Evolutionary conservation across 2,797 vertebrate genomes (phyloP).

Genomic region (Eleutherodactylus coqui): DNA sequence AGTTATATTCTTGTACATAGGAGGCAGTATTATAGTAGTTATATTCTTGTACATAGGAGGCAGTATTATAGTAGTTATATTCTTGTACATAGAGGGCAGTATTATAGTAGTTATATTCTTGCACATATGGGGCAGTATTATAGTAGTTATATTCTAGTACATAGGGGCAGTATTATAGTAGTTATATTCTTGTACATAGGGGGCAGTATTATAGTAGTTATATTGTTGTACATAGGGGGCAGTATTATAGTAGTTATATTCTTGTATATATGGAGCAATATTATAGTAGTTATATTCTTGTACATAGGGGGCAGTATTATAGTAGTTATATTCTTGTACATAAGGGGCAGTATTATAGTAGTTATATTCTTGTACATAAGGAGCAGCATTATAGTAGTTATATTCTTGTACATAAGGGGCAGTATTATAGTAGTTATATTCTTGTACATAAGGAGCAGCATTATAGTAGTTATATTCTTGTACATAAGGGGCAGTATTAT

Average conservation of each 20-base stretch:
- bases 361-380: too few relatives aligned
- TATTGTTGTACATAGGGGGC: too few relatives aligned
- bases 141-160: too few relatives aligned
- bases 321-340: conserved; percentile 7
- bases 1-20: conserved; percentile 10
- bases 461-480: conserved; percentile 16
- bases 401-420: not conserved
- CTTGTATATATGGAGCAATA: not conserved
- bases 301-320: conserved; percentile 3
- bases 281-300: conserved; percentile 7
- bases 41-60: too few relatives aligned
- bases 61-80: too few relatives aligned
- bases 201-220: too few relatives aligned
- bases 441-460: not conserved
- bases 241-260: conserved; percentile 17
- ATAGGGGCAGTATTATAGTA: too few relatives aligned
- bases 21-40: not conserved
- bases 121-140: too few relatives aligned
- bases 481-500: conserved; percentile 3
- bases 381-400: not conserved
- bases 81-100: too few relatives aligned
- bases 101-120: too few relatives aligned
- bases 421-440: not conserved
- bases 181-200: too few relatives aligned
- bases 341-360: too few relatives aligned